Base-by-base conservation (phyloP, 2,113 vertebrate genomes). In the Eretmochelys imbricata region DNA sequence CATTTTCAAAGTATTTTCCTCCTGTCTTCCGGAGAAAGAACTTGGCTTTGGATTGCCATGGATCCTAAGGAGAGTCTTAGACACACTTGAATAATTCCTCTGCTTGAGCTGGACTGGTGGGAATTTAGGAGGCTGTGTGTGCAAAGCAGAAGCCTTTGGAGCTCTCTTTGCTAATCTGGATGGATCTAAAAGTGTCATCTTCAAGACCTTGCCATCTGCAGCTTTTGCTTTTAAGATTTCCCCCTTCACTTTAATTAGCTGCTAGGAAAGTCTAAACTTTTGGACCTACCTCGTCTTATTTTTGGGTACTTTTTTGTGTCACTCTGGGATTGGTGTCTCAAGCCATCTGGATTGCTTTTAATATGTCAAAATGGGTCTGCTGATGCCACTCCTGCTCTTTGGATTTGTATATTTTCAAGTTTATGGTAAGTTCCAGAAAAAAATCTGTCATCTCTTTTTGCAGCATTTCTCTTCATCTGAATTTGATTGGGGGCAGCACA, bases 331-430 rank as follows among this genome's bases (percentile, higher is more conserved):
- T 98, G 98, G 96, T 98, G 98, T 98, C 91, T 89, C 96, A 97
- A 96, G 95, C 87, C 79, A 94, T 96, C 97, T 98, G 99, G 98
- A 99, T 98, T 98, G 98, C 98, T 98, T 98, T 98, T 99, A 99
- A 98, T 99, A 99, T 99, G 99, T 98, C 97, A 99, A 98, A 97
- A 99, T 99, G 99, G 98, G 98, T 99, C 99, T 99, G 94, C 98
- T 99, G 98, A 99, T 98, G 97, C 98, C 99, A 97, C 97, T 99
- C 97, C 98, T 99, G 98, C 97, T 99, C 96, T 98, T 98, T 98
- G 99, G 99, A 99, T 99, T 99, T 98, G 98, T 99, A 90, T 98
- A 98, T 98, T 98, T 98, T 93, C 99, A 98, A 98, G 98, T 99
- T 97, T 98, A 98, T 97, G 99, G 99, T 99, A 98, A 99, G 99